Evolutionary conservation across 2,113 vertebrate species (phyloP), one percentile per base, ranked within the genome.

Genomic region (Empidonax traillii): DNA sequence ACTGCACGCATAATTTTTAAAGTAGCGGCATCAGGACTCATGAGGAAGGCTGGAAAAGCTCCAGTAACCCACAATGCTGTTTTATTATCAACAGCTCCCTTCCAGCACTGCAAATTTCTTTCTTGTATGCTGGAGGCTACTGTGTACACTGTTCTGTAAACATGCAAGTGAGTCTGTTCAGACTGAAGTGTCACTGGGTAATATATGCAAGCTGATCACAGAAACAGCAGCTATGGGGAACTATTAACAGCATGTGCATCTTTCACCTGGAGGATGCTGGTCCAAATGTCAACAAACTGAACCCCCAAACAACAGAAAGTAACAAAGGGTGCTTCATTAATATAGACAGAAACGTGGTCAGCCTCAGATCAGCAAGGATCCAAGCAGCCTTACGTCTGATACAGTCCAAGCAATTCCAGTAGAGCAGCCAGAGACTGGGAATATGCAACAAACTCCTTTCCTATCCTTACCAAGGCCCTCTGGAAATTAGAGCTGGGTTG

Each of bases 21-120:
- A 94, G 95, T 67, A 95, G 93, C 76, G 94, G 90, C 80, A 96
- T 79, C 88, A 90, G 61, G 69, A 58, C 82, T 86, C 74, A 43
- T 27, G 20, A 87, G 79, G 72, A 93, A 90, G 83, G 71, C 37
- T 93, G 94, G 92, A 94, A 80, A 84, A 90, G 63, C 46, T 94
- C 93, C 94, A 96, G 85, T 58, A 91, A 69, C 17, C 55, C 91
- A 93, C 78, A 85, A 63, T 28, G 67, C 67, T 88, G 55, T 43
- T 93, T 83, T 71, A 85, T 90, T 91, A 87, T 31, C 78, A 90
- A 62, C 74, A 87, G 71, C 58, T 91, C 84, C 59, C 66, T 92
- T 85, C 44, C 46, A 94, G 69, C 56, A 52, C 78, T 31, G 59
- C 37, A 89, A 30, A 80, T 77, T 44, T 94, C 37, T 10, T 76